Evolutionary conservation across 2,888 invertebrate genomes (phyloP), one percentile per base, ranked within the genome.

Genomic region (Temnothorax ravouxi): DNA sequence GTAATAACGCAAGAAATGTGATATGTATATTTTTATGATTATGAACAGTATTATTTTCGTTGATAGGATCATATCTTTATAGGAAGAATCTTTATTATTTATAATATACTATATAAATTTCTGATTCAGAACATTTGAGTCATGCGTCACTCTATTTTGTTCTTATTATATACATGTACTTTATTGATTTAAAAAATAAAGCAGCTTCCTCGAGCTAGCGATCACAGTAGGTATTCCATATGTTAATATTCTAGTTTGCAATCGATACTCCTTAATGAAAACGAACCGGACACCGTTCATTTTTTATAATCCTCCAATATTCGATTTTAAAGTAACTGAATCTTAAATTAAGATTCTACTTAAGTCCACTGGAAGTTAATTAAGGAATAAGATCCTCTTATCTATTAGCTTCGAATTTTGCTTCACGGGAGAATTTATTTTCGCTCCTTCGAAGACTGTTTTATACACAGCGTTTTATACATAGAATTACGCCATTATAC

Each of bases 301-400:
- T 38, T 25, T 2, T 64, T 64, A 52, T 76, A 76, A 54, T 62
- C 5, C 41, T 54, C 54, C 44, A 54, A 76, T 64, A 64, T 54
- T 77, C 52, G n/a, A 77, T 66, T 54, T 54, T 64, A 67, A 66
- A n/a, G 13, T 77, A 67, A 77, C 3, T 54, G n/a, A 67, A 59
- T 66, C 34, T 52, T 47, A 77, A 66, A 44, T 77, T 77, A 29
- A 67, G 41, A 54, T n/a, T 44, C 54, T 77, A 52, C 18, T 50
- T 41, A 41, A 66, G 52, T 44, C 1, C 41, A 29, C 15, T 21
- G 29, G 9, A 77, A 77, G 25, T 66, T 67, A 77, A 77, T 77
- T 44, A 77, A 66, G 41, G 13, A 64, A 77, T 77, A 29, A 52
- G 54, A 77, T 44, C 41, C 54, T 75, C 21, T 47, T 54, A 54